Base-by-base conservation (phyloP, 2,113 vertebrate genomes). In the Prunella fulvescens region DNA sequence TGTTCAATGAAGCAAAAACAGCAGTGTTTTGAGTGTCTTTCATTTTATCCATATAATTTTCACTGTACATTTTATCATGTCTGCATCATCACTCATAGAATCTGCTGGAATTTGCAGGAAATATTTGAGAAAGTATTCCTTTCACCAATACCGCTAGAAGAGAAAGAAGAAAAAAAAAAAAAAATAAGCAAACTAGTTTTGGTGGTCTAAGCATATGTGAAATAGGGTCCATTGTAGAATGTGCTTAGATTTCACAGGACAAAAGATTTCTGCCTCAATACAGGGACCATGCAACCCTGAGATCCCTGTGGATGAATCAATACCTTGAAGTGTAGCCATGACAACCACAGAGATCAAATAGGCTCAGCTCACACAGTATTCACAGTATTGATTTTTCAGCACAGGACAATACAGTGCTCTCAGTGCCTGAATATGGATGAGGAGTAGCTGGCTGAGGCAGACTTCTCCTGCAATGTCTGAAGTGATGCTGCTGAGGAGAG, bases 261-360 rank as follows among this genome's bases (percentile, higher is more conserved):
- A 95, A 92, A 97, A 90, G 93, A 85, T 56, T 90, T 85, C 74
- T 89, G 57, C 88, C 77, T 96, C 90, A 91, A 60, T 90, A 88
- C 62, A 87, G 89, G 47, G 81, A 95, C 73, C 79, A 85, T 96
- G 95, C 80, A 93, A 94, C 81, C 92, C 86, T 72, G 83, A 95
- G 81, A 91, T 97, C 92, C 93, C 93, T 91, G 66, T 74, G 81
- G 89, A 94, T 82, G 92, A 97, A 97, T 97, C 92, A 57, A 97
- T 98, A 96, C 88, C 88, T 97, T 91, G 80, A 95, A 48, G 23
- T 70, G 94, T 98, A 84, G 80, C 92, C 97, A 97, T 98, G 97
- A 97, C 97, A 98, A 97, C 97, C 76, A 77, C 14, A 92, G 71
- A 97, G 93, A 94, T 91, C 86, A 90, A 92, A 94, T 56, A 91